A percentile compares a stretch with the other conserved stretches of the same genome.
Conservation (phyloP, 2,113 vertebrate genomes). For the Arothron firmamentum region DNA sequence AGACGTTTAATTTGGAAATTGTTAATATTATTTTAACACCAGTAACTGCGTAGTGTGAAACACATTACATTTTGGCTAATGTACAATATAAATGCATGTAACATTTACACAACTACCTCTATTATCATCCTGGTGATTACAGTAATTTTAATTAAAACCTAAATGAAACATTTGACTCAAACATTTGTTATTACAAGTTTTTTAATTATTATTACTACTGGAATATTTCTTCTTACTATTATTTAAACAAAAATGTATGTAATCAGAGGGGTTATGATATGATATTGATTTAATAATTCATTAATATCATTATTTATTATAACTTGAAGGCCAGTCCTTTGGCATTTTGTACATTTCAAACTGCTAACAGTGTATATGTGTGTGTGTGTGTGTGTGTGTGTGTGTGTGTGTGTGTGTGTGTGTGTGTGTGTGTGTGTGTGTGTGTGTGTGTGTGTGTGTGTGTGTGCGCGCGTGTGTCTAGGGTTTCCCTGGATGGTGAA, state of each 20-base stretch:
- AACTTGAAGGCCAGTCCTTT: constrained; percentile 7
- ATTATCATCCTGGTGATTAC: not conserved
- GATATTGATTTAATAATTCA: not conserved
- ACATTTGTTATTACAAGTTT: no score
- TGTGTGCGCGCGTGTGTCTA: no score
- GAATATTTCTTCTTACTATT: no score
- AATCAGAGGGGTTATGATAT: not conserved
- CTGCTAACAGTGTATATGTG: constrained; percentile 26
- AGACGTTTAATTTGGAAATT: no score
- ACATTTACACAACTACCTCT: not conserved
- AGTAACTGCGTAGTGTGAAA: no score
- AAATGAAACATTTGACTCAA: no score
- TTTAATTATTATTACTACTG: no score
- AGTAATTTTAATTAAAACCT: not conserved
- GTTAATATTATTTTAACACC: no score
- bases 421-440: constrained; percentile 30
- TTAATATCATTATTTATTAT: constrained; percentile 1
- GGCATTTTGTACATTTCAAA: constrained; percentile 6
- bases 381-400: constrained; percentile 2
- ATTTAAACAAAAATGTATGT: no score
- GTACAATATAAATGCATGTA: not conserved
- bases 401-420: constrained; percentile 15
- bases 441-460: constrained; percentile 6
- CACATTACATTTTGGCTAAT: no score
- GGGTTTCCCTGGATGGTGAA: constrained; percentile 13